Evolutionary conservation across 2,888 invertebrate species (phyloP), one percentile per base, ranked within the genome.

Genomic region (Subacronicta megacephala): DNA sequence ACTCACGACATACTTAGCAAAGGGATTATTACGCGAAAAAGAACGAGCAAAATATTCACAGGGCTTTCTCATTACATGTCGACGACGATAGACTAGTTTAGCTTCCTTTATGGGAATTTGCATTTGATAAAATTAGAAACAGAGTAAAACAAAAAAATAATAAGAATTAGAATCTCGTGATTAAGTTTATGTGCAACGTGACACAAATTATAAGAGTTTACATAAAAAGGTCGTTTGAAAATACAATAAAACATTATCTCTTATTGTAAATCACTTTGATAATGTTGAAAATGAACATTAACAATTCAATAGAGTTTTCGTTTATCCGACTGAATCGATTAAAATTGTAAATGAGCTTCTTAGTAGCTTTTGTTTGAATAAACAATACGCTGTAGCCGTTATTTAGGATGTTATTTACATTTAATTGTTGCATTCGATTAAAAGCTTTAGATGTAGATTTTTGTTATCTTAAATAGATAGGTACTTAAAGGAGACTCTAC

Each of bases 281-380:
- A 67, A 56, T 55, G 51, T 59, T 37, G 35, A 44, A 52, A 71
- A 71, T 71, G 29, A 57, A 58, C 47, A 31, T 63, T 49, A 60
- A 63, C 54, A 63, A 62, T 61, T 70, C 55, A 61, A 71, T 67
- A 64, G 53, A 67, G 42, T 50, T 67, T 73, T 66, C 54, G 50
- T 61, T 62, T 53, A 69, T 51, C 46, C 53, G 5, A 57, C 38
- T 59, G 54, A 49, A 43, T 41, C 50, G 58, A 63, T 70, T 70
- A 63, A 67, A 70, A 73, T 70, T 74, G 58, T 63, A 70, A 70
- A 63, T 73, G 63, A 70, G 59, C 44, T 60, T 51, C 57, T 61
- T 61, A 54, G 52, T 44, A 58, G 49, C 47, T 37, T 60, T 66
- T 56, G 54, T 68, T 67, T 49, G 72, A 67, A 68, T 72, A 64